Base-by-base conservation (phyloP, 2,888 invertebrate species). In the Drosophila sordidula region DNA sequence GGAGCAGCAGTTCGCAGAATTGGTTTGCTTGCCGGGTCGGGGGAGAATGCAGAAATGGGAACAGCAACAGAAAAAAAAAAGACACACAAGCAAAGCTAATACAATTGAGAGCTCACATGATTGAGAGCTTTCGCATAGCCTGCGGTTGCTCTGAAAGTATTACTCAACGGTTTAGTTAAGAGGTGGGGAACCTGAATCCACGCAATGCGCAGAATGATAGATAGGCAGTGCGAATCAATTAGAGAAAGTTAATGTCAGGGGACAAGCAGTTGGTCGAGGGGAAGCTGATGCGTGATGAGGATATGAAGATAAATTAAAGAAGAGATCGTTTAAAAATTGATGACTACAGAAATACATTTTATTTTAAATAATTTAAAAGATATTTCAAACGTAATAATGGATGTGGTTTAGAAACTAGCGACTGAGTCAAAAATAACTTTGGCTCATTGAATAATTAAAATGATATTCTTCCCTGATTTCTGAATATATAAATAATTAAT, bases 111-210 rank as follows among this genome's bases (percentile, higher is more conserved):
- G 75, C 75, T 59, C 63, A 57, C 59, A 79, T 85, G 82, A 82
- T 85, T 74, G 85, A 85, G 68, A 77, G 79, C 85, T 58, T 56
- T 47, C 14, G 59, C 82, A 65, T 59, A 61, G 79, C 86, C 82
- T 65, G 42, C 49, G 80, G 86, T 79, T 75, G 49, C 47, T 46
- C 34, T n/a, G 16, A 56, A 51, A 51, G 66, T 62, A 78, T 80
- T 67, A 70, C 68, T 83, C 83, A 82, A 72, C 44, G 52, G 57
- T 44, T 59, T 18, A 16, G 45, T 22, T 36, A 12, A 16, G 44
- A 34, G 32, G 39, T 12, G 22, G 0, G 29, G 11, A 29, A 5
- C 22, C 22, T 9, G 39, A 39, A 16, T 9, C 16, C 42, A 49
- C 18, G 42, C 47, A 67, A 59, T 55, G 38, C 41, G 12, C 39